Percentiles rank a stretch among this genome's conserved stretches.
Conservation (phyloP, 1,140 invertebrate genomes). For the Octopus sinensis region DNA sequence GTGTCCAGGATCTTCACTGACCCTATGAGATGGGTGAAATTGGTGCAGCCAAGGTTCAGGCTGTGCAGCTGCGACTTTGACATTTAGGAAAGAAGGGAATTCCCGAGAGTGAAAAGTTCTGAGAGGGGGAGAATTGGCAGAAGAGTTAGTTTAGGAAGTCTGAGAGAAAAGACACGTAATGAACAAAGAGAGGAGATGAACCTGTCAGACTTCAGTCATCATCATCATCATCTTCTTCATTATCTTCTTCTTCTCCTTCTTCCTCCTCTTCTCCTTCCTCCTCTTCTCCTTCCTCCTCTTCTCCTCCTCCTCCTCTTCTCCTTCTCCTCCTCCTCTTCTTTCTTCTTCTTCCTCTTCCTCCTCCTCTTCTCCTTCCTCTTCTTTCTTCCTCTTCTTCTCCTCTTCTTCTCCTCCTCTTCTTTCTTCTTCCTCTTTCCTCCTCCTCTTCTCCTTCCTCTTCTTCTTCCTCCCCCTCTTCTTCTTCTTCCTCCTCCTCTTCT, state of each 20-base stretch:
- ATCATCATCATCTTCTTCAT: too few relatives aligned
- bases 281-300: neutral
- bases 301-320: neutral
- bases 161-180: too few relatives aligned
- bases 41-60: too few relatives aligned
- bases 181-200: too few relatives aligned
- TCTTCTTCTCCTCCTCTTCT: neutral
- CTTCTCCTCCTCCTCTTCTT: neutral
- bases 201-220: too few relatives aligned
- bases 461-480: neutral
- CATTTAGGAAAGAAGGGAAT: too few relatives aligned
- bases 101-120: too few relatives aligned
- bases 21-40: too few relatives aligned
- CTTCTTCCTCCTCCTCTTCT: neutral
- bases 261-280: neutral
- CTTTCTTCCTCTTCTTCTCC: neutral
- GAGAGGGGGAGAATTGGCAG: too few relatives aligned
- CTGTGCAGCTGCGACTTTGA: too few relatives aligned
- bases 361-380: neutral
- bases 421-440: neutral
- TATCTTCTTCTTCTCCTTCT: neutral
- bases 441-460: neutral
- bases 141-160: too few relatives aligned
- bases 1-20: too few relatives aligned
- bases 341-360: neutral